Percentiles rank a stretch among this genome's conserved stretches.
These are phyloP conservation scores for Phoenicopterus ruber DNA, from an alignment of 2,113 vertebrate genomes.

Conservation along the genomic window DNA sequence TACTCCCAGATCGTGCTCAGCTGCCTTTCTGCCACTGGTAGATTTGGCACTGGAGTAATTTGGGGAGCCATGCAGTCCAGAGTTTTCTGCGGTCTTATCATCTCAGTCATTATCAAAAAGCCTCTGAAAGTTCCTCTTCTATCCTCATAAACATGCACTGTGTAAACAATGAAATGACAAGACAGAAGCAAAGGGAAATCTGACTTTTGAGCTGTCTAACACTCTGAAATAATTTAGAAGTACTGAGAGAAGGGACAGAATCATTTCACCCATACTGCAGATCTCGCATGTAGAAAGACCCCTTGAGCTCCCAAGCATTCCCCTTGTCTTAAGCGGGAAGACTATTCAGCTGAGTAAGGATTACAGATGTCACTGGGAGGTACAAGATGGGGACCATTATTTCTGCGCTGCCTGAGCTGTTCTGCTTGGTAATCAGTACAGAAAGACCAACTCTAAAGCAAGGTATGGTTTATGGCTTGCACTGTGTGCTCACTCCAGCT, in stretches of 20 bases:
- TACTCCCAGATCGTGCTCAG: background rate
- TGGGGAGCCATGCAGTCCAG: background rate
- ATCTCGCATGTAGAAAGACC: background rate
- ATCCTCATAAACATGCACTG: background rate
- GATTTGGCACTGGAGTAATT: background rate
- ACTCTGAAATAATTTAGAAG: background rate
- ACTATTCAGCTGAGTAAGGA: background rate
- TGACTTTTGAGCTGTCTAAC: background rate
- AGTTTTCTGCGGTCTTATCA: background rate
- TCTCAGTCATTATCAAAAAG: background rate
- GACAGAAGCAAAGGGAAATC: background rate
- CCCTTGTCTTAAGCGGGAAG: background rate
- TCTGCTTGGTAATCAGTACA: background rate
- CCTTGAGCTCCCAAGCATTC: background rate
- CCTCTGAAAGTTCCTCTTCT: background rate
- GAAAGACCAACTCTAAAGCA: background rate
- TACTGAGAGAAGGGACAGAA: background rate
- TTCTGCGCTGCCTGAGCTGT: background rate
- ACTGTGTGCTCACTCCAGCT: background rate
- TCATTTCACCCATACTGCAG: background rate
- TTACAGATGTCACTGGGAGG: background rate
- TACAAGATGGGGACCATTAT: background rate
- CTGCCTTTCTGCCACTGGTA: background rate
- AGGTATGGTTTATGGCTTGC: constrained; percentile 1
- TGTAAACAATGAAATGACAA: background rate